Conservation (phyloP, 23 tunicate genomes). For the Clavelina lepadiformis region DNA sequence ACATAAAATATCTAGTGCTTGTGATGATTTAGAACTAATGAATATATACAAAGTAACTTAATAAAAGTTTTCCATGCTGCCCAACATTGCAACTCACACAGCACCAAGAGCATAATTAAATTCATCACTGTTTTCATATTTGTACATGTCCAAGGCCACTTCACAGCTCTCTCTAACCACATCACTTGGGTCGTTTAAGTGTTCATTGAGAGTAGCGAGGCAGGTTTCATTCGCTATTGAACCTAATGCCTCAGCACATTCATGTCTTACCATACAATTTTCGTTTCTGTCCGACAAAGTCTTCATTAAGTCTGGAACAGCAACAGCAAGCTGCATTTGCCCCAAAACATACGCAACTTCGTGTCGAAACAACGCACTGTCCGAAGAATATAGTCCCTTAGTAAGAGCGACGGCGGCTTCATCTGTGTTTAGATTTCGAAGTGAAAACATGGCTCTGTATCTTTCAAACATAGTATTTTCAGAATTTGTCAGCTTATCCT, state of each 20-base stretch:
- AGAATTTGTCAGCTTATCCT: slow-evolving; percentile 35
- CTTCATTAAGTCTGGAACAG: slow-evolving; percentile 38
- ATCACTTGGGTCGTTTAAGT: slow-evolving; percentile 23
- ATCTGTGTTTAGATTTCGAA: slow-evolving; percentile 68
- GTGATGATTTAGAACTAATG: too few species aligned
- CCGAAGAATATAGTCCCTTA: slow-evolving; percentile 58
- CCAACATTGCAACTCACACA: too few species aligned
- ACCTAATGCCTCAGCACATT: slow-evolving; percentile 96
- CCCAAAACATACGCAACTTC: slow-evolving; percentile 96
- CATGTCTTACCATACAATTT: slow-evolving; percentile 92
- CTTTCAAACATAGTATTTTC: slow-evolving; percentile 58
- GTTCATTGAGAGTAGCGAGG: slow-evolving; percentile 31
- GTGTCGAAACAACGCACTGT: slow-evolving; percentile 87
- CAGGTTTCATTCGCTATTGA: slow-evolving; percentile 68
- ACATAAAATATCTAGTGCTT: too few species aligned
- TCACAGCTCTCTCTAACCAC: slow-evolving; percentile 96
- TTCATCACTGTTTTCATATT: slow-evolving; percentile 66
- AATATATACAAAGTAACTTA: too few species aligned
- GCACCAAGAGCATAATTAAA: too few species aligned
- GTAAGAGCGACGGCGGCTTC: slow-evolving; percentile 57
- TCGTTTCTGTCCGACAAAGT: slow-evolving; percentile 37
- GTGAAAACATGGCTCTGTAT: slow-evolving; percentile 96
- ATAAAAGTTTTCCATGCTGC: too few species aligned
- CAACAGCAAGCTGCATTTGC: slow-evolving; percentile 70
- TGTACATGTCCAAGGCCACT: slow-evolving; percentile 94